A percentile compares a stretch with the other conserved stretches of the same genome.
Evolutionary conservation across 2,797 vertebrate genomes (phyloP).

Genomic region (Anabacerthia variegaticeps): DNA sequence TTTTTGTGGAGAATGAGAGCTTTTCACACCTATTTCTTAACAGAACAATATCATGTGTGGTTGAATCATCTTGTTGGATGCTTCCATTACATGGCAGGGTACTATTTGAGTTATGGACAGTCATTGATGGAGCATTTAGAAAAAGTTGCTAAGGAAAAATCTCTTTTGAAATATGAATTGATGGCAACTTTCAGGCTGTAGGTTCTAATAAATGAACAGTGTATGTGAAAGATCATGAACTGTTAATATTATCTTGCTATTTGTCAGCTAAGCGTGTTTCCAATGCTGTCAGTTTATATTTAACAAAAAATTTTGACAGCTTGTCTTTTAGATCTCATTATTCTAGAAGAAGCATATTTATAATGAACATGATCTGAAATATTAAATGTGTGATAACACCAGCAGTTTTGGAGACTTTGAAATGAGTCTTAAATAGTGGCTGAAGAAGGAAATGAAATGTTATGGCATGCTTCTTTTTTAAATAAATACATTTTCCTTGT

Average conservation of each 20-base stretch:
- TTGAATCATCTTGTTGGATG: neutral
- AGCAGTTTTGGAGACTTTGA: neutral
- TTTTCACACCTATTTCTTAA: slow-evolving; percentile 22
- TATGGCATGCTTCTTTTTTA: neutral
- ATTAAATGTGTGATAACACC: neutral
- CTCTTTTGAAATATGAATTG: neutral
- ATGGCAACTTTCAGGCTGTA: neutral
- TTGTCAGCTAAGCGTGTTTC: slow-evolving; percentile 37
- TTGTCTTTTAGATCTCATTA: slow-evolving; percentile 21
- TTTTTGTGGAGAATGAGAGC: neutral
- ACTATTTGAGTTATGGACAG: neutral
- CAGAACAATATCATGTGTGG: neutral
- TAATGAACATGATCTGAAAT: slow-evolving; percentile 13
- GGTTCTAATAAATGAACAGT: slow-evolving; percentile 33
- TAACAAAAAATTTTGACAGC: slow-evolving; percentile 50
- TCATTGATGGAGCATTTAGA: neutral
- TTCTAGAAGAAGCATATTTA: slow-evolving; percentile 25
- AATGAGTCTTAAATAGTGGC: neutral
- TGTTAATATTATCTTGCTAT: slow-evolving; percentile 4
- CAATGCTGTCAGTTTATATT: slow-evolving; percentile 25
- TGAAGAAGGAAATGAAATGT: neutral
- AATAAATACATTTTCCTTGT: neutral
- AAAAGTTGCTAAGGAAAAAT: slow-evolving; percentile 3
- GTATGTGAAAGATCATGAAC: slow-evolving; percentile 3
- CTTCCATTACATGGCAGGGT: neutral